Evolutionary conservation across 2,888 invertebrate genomes (phyloP).

Genomic region (Heliconius ethilla): DNA sequence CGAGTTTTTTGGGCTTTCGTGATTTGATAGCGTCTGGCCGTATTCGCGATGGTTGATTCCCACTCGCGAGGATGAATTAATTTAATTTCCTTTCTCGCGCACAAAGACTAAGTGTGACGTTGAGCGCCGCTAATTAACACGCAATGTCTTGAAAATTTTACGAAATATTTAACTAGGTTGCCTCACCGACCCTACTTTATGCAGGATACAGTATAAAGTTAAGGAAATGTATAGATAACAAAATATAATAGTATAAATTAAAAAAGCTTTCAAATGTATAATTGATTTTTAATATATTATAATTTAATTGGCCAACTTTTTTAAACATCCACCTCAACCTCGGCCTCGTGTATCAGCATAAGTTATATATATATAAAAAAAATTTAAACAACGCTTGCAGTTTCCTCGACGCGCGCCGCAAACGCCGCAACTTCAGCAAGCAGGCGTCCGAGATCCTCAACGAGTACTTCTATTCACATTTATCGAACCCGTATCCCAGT

Average conservation of each 20-base stretch:
- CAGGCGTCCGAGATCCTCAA: conserved; percentile 99
- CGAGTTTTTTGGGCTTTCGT: too few relatives aligned
- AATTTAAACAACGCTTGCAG: conserved; percentile 65
- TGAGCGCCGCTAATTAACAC: background rate
- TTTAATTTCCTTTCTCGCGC: too few relatives aligned
- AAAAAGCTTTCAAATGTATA: too few relatives aligned
- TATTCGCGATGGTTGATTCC: background rate
- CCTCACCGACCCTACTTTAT: too few relatives aligned
- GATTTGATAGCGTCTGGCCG: background rate
- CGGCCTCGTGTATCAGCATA: conserved; percentile 51
- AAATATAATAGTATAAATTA: too few relatives aligned
- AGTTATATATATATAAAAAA: conserved; percentile 12
- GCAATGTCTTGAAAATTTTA: background rate
- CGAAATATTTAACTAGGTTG: too few relatives aligned
- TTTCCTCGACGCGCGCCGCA: conserved; percentile 90
- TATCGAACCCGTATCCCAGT: conserved; percentile 99
- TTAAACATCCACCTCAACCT: conserved; percentile 58
- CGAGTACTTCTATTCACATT: conserved; percentile 99
- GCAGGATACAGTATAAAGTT: too few relatives aligned
- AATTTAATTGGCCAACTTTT: conserved; percentile 18
- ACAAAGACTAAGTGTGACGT: background rate
- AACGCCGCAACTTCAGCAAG: conserved; percentile 99
- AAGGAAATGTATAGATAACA: too few relatives aligned
- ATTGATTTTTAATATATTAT: background rate
- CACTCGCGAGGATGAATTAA: background rate